Percentiles rank a stretch among this genome's conserved stretches.
Evolutionary conservation across 2,113 vertebrate genomes (phyloP).

Genomic region (Lonchura striata): DNA sequence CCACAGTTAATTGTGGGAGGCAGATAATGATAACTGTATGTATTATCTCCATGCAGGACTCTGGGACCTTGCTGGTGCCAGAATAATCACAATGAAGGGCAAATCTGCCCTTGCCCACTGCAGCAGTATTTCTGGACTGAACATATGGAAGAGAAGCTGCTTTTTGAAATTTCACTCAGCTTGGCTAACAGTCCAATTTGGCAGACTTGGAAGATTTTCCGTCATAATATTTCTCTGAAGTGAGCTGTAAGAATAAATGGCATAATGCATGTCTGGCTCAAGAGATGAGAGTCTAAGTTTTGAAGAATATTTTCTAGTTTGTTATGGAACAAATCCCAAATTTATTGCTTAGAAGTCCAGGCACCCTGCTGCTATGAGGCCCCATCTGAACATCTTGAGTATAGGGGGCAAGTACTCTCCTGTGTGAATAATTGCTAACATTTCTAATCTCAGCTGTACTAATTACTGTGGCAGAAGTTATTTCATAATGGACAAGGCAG

Average conservation of each 20-base stretch:
- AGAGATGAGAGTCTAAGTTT: conserved; percentile 24
- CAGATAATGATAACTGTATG: neutral
- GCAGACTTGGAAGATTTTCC: conserved; percentile 53
- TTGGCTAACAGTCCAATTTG: conserved; percentile 38
- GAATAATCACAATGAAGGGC: neutral
- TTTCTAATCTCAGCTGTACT: neutral
- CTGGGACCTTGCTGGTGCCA: neutral
- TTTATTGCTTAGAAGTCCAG: neutral
- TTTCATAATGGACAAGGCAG: neutral
- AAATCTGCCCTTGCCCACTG: neutral
- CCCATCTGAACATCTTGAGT: neutral
- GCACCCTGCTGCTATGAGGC: neutral
- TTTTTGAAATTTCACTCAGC: conserved; percentile 13
- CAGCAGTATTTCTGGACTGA: neutral
- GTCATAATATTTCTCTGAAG: conserved; percentile 56
- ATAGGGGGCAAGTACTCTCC: neutral
- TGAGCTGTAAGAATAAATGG: conserved; percentile 49
- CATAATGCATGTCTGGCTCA: conserved; percentile 33
- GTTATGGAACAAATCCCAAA: conserved; percentile 35
- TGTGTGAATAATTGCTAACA: neutral
- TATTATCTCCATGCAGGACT: neutral
- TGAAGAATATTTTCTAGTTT: conserved; percentile 37
- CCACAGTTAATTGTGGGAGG: neutral
- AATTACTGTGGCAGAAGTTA: neutral
- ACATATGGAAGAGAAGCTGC: neutral